phyloP scores from a whole-genome alignment of 2,888 invertebrate genomes.

The Drosophila differens region DNA sequence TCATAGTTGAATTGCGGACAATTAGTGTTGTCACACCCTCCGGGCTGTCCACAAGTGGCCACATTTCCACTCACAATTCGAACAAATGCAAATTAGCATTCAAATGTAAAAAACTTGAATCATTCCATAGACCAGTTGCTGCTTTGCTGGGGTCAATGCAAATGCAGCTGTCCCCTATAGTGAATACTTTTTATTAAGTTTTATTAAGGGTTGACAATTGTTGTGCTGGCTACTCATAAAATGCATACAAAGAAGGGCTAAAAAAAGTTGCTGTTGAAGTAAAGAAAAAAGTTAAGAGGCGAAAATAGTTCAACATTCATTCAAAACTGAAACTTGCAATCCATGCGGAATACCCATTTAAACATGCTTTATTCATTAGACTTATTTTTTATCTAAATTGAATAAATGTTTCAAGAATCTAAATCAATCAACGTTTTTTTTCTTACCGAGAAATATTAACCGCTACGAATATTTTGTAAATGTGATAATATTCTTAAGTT shows the following conservation, averaged over 20 bases:
- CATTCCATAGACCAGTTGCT: conserved; percentile 5
- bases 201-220: conserved; percentile 34
- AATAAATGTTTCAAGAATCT: not conserved
- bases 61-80: conserved; percentile 38
- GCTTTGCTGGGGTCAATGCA: not conserved
- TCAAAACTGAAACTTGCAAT: not conserved
- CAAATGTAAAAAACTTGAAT: conserved; percentile 8
- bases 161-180: conserved; percentile 35
- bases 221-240: not conserved
- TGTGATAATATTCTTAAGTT: not conserved
- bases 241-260: not conserved
- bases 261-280: not conserved
- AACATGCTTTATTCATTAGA: not conserved
- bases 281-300: not conserved
- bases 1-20: conserved; percentile 67
- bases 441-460: not conserved
- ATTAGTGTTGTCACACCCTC: conserved; percentile 65
- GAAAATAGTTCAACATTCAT: not conserved
- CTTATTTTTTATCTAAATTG: not conserved
- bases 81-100: conserved; percentile 45
- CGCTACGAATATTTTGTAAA: not conserved
- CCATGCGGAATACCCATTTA: not conserved
- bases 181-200: not conserved
- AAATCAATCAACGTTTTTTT: not conserved
- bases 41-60: conserved; percentile 43